Percentiles rank a stretch among this genome's conserved stretches.
Conservation (phyloP, 2,888 invertebrate genomes). For the Parthenolecanium corni region DNA sequence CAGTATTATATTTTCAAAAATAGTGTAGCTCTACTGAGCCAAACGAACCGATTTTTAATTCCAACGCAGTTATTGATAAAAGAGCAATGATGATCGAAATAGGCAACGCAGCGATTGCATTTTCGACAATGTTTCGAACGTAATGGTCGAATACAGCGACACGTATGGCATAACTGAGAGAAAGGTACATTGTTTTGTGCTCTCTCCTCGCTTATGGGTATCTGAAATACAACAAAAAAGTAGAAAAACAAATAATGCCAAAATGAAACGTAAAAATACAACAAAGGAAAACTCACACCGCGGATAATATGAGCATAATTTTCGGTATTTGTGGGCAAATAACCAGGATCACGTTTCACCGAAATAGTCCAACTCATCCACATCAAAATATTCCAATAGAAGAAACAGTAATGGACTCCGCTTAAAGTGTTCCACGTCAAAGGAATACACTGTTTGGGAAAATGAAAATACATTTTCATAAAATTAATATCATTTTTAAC, state of each 20-base stretch:
- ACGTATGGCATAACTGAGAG: conserved; percentile 79
- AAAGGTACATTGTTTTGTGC: conserved; percentile 63
- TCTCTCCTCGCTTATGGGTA: conserved; percentile 56
- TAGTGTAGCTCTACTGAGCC: too few relatives aligned
- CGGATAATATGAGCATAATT: conserved; percentile 81
- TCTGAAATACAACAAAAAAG: conserved; percentile 13
- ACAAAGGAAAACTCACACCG: conserved; percentile 43
- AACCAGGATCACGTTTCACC: conserved; percentile 79
- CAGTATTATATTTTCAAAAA: not conserved
- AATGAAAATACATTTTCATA: not conserved
- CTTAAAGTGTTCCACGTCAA: conserved; percentile 79
- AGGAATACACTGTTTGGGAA: conserved; percentile 59
- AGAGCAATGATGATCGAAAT: conserved; percentile 91
- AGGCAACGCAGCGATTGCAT: conserved; percentile 77
- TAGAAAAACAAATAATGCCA: not conserved
- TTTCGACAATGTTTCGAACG: conserved; percentile 85
- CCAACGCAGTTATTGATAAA: conserved; percentile 94
- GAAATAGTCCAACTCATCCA: conserved; percentile 87
- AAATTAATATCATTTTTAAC: not conserved
- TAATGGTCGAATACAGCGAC: conserved; percentile 71
- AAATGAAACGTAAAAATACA: not conserved
- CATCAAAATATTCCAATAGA: conserved; percentile 83
- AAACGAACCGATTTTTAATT: conserved; percentile 56
- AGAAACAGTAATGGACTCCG: conserved; percentile 77
- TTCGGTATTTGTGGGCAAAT: conserved; percentile 76